Percentiles rank a stretch among this genome's conserved stretches.
These are phyloP conservation scores for Yponomeuta malinellus DNA, from an alignment of 2,888 invertebrate genomes.

Conservation along the genomic window DNA sequence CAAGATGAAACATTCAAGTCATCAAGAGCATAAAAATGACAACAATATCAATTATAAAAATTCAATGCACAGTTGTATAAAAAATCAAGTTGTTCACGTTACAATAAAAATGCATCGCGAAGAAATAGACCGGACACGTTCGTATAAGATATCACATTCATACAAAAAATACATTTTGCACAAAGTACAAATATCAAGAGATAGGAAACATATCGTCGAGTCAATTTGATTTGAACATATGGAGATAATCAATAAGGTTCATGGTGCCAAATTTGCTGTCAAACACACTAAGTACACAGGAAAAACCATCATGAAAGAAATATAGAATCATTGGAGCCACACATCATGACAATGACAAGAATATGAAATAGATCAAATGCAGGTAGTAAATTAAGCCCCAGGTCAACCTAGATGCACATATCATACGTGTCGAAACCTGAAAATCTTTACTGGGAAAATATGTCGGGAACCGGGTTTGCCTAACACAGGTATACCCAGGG, in stretches of 20 bases:
- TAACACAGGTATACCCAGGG: too few relatives aligned
- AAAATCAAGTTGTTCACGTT: neutral
- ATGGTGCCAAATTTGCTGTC: neutral
- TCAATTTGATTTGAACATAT: neutral
- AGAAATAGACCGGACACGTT: neutral
- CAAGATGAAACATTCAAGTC: slow-evolving; percentile 31
- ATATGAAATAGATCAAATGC: neutral
- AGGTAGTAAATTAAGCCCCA: neutral
- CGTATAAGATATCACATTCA: neutral
- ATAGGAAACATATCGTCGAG: neutral
- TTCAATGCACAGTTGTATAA: neutral
- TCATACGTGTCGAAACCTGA: neutral
- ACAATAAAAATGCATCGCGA: neutral
- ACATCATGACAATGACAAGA: neutral
- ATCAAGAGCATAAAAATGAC: slow-evolving; percentile 3
- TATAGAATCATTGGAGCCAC: neutral
- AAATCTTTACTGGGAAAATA: neutral
- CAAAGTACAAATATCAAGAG: neutral
- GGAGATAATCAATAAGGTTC: neutral
- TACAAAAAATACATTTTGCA: neutral
- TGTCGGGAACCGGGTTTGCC: neutral
- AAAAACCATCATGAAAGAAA: neutral
- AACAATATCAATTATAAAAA: slow-evolving; percentile 5
- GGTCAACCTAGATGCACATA: neutral
- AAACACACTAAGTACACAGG: neutral